phyloP scores from a whole-genome alignment of 2,113 vertebrate genomes.

The Panurus biarmicus region DNA sequence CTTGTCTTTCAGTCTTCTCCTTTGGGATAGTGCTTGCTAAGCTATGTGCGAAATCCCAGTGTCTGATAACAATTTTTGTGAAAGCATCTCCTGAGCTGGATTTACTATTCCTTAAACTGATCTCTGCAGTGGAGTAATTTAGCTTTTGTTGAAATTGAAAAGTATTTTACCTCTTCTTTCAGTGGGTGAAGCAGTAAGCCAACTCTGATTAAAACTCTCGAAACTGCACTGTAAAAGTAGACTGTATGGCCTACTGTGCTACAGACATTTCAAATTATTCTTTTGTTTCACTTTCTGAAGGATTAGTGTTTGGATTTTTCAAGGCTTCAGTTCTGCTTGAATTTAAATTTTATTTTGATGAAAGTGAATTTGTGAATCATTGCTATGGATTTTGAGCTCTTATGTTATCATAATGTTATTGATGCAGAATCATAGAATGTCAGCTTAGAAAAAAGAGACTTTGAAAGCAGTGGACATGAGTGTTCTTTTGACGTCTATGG shows the following conservation, averaged over 20 bases:
- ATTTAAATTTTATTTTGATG: constrained; percentile 61
- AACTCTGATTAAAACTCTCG: background rate
- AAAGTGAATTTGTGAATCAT: constrained; percentile 48
- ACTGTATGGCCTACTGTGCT: background rate
- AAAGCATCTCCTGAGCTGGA: background rate
- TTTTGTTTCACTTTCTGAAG: constrained; percentile 51
- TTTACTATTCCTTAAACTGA: background rate
- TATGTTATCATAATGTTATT: constrained; percentile 61
- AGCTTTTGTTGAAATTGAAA: background rate
- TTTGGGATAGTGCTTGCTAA: background rate
- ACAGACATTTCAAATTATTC: constrained; percentile 26
- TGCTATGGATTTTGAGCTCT: constrained; percentile 39
- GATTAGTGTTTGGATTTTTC: constrained; percentile 51
- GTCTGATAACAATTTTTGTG: background rate
- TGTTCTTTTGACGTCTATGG: background rate
- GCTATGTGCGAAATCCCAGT: accelerated
- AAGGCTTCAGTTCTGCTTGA: constrained; percentile 35
- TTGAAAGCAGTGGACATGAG: background rate
- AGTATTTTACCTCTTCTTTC: background rate
- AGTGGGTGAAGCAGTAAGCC: background rate
- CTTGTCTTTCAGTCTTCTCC: background rate
- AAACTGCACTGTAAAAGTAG: background rate
- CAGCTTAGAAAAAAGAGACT: background rate
- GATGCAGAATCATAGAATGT: constrained; percentile 49
- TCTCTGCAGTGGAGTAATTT: background rate